Evolutionary conservation across 2,797 vertebrate species (phyloP).

Genomic region (Coluber constrictor): DNA sequence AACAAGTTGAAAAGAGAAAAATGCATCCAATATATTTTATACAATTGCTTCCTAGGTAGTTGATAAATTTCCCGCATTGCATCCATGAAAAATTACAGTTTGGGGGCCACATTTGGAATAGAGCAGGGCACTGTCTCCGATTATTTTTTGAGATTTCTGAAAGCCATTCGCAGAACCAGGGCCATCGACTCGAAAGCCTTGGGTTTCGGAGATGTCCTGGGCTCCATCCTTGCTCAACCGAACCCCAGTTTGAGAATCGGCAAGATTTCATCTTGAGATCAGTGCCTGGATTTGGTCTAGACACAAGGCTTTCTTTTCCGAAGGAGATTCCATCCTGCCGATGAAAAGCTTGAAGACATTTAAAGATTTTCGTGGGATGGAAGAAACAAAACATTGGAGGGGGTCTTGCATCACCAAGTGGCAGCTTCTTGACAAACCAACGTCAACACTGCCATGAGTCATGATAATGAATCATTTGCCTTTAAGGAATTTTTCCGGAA

Average conservation of each 20-base stretch:
- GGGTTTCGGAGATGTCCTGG: not conserved
- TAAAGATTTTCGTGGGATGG: conserved; percentile 9
- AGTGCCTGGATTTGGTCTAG: not conserved
- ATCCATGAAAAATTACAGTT: not conserved
- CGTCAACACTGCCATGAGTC: not conserved
- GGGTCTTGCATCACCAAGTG: not conserved
- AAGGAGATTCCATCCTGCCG: not conserved
- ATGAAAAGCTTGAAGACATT: conserved; percentile 2
- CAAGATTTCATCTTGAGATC: not conserved
- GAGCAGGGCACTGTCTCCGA: not conserved
- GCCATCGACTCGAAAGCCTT: not conserved
- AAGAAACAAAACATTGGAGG: not conserved
- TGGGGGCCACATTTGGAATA: not conserved
- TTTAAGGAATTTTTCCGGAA: not conserved
- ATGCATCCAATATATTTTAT: not conserved
- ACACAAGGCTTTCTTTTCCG: not conserved
- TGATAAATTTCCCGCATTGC: not conserved
- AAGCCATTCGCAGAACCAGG: not conserved
- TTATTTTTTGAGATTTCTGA: not conserved
- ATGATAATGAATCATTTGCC: not conserved
- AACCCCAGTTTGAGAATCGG: not conserved
- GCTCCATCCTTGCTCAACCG: not conserved
- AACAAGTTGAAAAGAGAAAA: not conserved
- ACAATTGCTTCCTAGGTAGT: not conserved
- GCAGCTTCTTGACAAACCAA: not conserved